Percentiles rank a stretch among this genome's conserved stretches.
Evolutionary conservation across 2,888 invertebrate species (phyloP).

Genomic region (Sycophila texana): DNA sequence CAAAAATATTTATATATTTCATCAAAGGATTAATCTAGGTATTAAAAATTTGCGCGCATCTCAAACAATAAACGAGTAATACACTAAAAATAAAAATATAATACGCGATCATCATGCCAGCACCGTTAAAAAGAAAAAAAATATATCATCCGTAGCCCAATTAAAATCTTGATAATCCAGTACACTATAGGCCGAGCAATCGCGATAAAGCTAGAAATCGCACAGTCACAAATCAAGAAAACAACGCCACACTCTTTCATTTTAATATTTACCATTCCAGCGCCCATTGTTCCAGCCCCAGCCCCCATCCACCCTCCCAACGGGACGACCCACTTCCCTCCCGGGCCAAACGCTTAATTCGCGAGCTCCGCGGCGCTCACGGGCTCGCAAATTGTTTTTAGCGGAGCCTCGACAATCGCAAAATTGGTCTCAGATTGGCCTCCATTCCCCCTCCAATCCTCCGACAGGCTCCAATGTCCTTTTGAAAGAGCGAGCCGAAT

Average conservation of each 20-base stretch:
- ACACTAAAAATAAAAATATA: no score
- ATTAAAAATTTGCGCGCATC: no score
- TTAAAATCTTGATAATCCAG: not conserved
- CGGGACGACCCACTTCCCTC: not conserved
- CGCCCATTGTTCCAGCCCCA: not conserved
- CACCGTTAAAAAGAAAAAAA: not conserved
- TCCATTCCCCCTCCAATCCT: not conserved
- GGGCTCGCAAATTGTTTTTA: conserved; percentile 39
- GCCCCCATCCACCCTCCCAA: not conserved
- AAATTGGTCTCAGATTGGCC: conserved; percentile 48
- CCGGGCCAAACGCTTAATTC: conserved; percentile 17
- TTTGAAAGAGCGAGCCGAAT: conserved; percentile 13
- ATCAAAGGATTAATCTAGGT: no score
- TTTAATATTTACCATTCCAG: not conserved
- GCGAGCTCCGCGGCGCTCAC: not conserved
- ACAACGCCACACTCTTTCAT: not conserved
- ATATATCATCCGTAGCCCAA: not conserved
- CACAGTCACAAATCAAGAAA: conserved; percentile 1
- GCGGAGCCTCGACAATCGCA: conserved; percentile 22
- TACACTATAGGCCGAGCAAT: not conserved
- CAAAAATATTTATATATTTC: no score
- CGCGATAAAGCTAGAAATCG: conserved; percentile 11
- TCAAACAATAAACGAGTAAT: no score
- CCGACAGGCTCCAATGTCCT: conserved; percentile 2
- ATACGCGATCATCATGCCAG: not conserved